Evolutionary conservation across 2,113 vertebrate species (phyloP), one percentile per base, ranked within the genome.

Genomic region (Poecile atricapillus): DNA sequence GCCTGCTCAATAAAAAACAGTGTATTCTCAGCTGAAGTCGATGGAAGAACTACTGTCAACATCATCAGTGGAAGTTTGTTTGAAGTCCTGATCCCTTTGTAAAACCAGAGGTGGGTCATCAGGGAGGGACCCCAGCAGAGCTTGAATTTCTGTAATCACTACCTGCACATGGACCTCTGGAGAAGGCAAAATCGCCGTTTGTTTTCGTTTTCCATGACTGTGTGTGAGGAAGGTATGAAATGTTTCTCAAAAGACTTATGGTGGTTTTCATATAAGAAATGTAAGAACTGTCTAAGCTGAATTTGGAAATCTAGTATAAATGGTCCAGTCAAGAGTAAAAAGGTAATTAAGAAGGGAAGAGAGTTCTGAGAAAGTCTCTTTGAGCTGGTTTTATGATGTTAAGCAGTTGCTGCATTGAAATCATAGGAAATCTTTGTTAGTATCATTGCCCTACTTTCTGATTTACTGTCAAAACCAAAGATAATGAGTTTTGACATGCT

Each of bases 381-480:
- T 39, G 37, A 85, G 33, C 31, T 90, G 43, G 11, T 83, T 88
- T 83, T 75, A 19, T 53, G 23, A 64, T 77, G 33, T 63, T 44
- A 87, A 83, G 49, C 30, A 86, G 59, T 91, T 90, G 47, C 68
- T 70, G 69, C 65, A n/a, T 22, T 77, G 73, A 85, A 85, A 39
- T 39, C 80, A 18, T 52, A 78, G 75, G 44, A 68, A 44, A 33
- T 64, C 37, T 77, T 80, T 39, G 22, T 81, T 92, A 89, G 35
- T 82, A 30, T 74, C 9, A 6, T 93, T 93, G 77, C 60, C 85
- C 88, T 93, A 5, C 64, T 90, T 94, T 64, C 68, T 15, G 55
- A 20, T 91, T 68, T 58, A 65, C 52, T 95, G 76, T 93, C 82
- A 83, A 83, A 96, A 80, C 24, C 70, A 83, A 59, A 89, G 62